These are phyloP conservation scores for Phalera bucephala DNA, from an alignment of 2,888 invertebrate species.

Conservation along the genomic window DNA sequence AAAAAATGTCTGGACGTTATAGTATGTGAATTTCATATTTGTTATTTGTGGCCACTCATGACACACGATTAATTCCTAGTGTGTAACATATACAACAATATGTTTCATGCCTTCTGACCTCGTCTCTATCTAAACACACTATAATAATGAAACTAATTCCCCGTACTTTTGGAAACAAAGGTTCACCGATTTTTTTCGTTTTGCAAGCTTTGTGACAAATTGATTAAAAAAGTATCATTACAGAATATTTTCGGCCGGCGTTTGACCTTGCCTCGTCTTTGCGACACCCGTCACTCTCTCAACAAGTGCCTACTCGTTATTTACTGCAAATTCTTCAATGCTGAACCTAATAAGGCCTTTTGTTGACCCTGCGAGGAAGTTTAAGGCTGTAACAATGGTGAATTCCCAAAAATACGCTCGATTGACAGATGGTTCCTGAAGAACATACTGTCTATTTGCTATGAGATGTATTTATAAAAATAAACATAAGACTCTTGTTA, in stretches of 20 bases:
- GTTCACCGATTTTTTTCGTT: slow-evolving; percentile 32
- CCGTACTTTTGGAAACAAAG: slow-evolving; percentile 22
- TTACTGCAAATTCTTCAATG: slow-evolving; percentile 29
- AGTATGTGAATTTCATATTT: background rate
- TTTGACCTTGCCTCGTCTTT: slow-evolving; percentile 55
- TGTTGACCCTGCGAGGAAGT: slow-evolving; percentile 29
- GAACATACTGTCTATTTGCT: no score
- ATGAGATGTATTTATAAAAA: no score
- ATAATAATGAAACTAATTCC: background rate
- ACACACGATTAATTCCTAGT: no score
- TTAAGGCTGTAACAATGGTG: no score
- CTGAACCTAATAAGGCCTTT: slow-evolving; percentile 32
- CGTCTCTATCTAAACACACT: no score
- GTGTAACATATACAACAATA: no score
- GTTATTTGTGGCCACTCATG: no score
- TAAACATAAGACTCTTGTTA: no score
- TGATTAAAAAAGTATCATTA: slow-evolving; percentile 52
- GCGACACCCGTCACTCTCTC: slow-evolving; percentile 41
- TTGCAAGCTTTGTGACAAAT: slow-evolving; percentile 43
- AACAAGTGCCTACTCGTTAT: slow-evolving; percentile 17
- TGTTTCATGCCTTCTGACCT: no score
- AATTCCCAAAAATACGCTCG: no score
- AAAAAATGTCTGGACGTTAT: no score
- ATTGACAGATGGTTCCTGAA: no score
- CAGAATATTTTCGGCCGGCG: slow-evolving; percentile 48